Evolutionary conservation across 2,113 vertebrate species (phyloP).

Genomic region (Scartelaos histophorus): DNA sequence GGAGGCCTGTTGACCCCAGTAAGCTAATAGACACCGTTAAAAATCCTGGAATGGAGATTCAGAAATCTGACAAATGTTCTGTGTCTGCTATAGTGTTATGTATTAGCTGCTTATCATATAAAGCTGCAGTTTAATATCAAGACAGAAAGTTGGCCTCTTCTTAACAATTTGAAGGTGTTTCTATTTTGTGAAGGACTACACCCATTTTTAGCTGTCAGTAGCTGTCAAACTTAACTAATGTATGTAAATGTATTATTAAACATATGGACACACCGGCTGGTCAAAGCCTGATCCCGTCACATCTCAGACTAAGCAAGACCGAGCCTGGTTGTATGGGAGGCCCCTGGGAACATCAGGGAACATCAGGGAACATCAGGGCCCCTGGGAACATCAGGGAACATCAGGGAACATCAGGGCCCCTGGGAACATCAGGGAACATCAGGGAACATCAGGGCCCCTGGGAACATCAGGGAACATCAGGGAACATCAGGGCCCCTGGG

Average conservation of each 20-base stretch:
- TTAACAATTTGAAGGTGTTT: slow-evolving; percentile 26
- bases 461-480: too few species aligned
- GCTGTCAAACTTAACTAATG: slow-evolving; percentile 41
- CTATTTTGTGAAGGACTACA: slow-evolving; percentile 29
- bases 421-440: too few species aligned
- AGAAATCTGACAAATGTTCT: neutral
- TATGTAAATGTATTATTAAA: neutral
- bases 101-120: slow-evolving; percentile 8
- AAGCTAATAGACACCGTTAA: neutral
- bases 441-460: too few species aligned
- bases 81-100: neutral
- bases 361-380: too few species aligned
- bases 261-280: too few species aligned
- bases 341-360: too few species aligned
- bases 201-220: slow-evolving; percentile 38
- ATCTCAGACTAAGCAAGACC: too few species aligned
- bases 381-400: too few species aligned
- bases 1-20: neutral
- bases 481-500: too few species aligned
- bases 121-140: slow-evolving; percentile 19
- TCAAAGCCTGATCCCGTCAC: too few species aligned
- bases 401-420: too few species aligned
- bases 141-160: slow-evolving; percentile 50
- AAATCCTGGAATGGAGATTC: neutral
- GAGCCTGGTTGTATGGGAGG: too few species aligned